Evolutionary conservation across 2,797 vertebrate species (phyloP).

Genomic region (Pterois miles): DNA sequence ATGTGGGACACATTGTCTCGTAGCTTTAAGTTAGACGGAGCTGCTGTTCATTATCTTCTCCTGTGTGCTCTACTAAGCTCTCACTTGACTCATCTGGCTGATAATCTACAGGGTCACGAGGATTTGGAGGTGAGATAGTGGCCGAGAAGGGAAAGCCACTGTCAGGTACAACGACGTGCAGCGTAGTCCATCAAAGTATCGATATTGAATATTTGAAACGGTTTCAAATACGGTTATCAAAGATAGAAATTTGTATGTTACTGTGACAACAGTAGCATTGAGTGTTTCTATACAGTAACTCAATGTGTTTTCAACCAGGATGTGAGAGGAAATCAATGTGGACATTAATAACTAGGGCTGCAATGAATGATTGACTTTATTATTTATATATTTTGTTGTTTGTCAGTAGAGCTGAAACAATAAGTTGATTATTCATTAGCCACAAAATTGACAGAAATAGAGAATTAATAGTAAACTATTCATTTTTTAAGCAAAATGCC

Average conservation of each 20-base stretch:
- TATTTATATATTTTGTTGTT: not conserved
- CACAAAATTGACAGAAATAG: too few species aligned
- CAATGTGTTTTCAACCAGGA: not conserved
- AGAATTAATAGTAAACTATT: not conserved
- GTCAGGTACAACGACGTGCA: not conserved
- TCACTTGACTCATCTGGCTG: conserved; percentile 42
- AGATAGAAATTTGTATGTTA: too few species aligned
- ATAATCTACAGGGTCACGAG: conserved; percentile 51
- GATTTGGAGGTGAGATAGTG: conserved; percentile 29
- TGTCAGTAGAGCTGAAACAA: not conserved
- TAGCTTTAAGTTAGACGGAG: not conserved
- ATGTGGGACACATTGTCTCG: conserved; percentile 6
- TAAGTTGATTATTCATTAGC: not conserved
- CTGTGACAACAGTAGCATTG: too few species aligned
- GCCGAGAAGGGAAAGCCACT: not conserved
- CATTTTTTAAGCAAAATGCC: not conserved
- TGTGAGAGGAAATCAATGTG: too few species aligned
- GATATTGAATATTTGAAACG: too few species aligned
- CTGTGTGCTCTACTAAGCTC: conserved; percentile 42
- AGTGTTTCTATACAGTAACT: not conserved
- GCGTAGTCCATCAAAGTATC: too few species aligned
- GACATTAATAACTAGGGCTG: too few species aligned
- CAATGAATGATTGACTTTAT: too few species aligned
- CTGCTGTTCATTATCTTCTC: conserved; percentile 31
- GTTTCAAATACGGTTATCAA: too few species aligned